Percentiles rank a stretch among this genome's conserved stretches.
These are phyloP conservation scores for Pelochelys cantorii DNA, from an alignment of 2,797 vertebrate genomes.

Conservation along the genomic window DNA sequence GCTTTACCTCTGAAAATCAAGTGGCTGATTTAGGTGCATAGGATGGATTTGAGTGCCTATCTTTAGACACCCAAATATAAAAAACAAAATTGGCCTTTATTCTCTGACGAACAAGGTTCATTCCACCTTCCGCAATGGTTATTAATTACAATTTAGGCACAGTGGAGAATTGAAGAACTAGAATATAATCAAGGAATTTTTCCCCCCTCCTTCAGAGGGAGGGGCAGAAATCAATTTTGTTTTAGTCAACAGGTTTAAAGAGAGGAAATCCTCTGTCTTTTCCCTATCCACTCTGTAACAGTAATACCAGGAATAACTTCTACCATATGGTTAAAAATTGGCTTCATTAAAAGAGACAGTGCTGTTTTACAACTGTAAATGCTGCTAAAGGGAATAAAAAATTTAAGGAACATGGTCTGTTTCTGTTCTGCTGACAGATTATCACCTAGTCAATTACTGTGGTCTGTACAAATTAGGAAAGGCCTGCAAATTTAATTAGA, in stretches of 20 bases:
- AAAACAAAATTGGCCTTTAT: background rate
- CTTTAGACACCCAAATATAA: slow-evolving; percentile 8
- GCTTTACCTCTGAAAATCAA: slow-evolving; percentile 22
- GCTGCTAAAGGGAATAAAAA: background rate
- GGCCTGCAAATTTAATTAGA: slow-evolving; percentile 52
- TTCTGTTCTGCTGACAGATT: slow-evolving; percentile 55
- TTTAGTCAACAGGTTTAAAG: background rate
- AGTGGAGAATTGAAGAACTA: background rate
- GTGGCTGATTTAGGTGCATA: background rate
- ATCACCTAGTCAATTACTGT: slow-evolving; percentile 63
- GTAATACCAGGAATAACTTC: background rate
- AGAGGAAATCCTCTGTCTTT: background rate
- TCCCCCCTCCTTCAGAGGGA: background rate
- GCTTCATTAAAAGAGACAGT: slow-evolving; percentile 28
- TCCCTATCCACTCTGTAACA: background rate
- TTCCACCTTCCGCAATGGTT: background rate
- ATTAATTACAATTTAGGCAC: slow-evolving; percentile 2
- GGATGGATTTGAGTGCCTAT: background rate
- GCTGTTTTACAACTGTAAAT: slow-evolving; percentile 33
- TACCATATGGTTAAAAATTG: slow-evolving; percentile 40
- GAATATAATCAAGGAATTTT: background rate
- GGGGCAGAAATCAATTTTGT: background rate
- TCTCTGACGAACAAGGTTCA: background rate
- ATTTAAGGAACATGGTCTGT: slow-evolving; percentile 34
- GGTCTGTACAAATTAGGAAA: slow-evolving; percentile 57